Evolutionary conservation across 2,888 invertebrate genomes (phyloP).

Genomic region (Papilio gigon): DNA sequence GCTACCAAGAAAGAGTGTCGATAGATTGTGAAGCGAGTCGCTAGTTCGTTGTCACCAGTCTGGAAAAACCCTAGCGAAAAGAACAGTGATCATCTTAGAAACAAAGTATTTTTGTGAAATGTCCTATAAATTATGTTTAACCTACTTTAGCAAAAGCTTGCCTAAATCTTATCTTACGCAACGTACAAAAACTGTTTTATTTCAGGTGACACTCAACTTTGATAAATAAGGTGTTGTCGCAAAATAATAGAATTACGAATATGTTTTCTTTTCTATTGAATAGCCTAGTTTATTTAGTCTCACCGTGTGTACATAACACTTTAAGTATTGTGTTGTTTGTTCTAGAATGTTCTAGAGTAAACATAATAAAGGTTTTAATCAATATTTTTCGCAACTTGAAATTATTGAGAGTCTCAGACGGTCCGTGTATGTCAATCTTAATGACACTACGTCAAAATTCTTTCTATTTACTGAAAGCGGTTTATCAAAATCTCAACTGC

Average conservation of each 20-base stretch:
- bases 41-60: too few species aligned
- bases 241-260: neutral
- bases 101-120: neutral
- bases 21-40: too few species aligned
- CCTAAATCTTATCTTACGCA: neutral
- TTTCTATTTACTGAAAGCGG: neutral
- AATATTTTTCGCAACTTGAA: neutral
- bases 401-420: neutral
- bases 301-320: neutral
- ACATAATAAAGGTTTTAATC: too few species aligned
- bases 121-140: neutral
- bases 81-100: neutral
- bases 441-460: too few species aligned
- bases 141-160: neutral
- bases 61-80: too few species aligned
- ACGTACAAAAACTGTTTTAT: slow-evolving; percentile 4
- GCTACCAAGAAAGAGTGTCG: too few species aligned
- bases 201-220: neutral
- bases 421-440: neutral
- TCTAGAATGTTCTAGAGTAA: too few species aligned
- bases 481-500: neutral
- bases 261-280: neutral
- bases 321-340: neutral
- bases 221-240: slow-evolving; percentile 6
- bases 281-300: neutral